Evolutionary conservation across 2,888 invertebrate species (phyloP).

Genomic region (Apodemia zela): DNA sequence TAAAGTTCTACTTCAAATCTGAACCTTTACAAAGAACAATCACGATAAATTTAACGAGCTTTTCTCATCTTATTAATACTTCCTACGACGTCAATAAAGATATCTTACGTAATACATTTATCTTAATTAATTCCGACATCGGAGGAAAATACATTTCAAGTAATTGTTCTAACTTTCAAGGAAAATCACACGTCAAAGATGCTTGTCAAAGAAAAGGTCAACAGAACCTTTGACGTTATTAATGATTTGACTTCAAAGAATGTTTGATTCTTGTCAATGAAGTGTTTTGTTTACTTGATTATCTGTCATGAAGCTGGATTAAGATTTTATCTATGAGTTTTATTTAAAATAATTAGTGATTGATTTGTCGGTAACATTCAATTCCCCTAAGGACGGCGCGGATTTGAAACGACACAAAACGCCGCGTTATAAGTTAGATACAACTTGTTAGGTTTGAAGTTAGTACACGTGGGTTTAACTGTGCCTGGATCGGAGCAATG

Average conservation of each 20-base stretch:
- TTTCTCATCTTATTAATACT: neutral
- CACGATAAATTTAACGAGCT: neutral
- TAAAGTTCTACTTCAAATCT: too few relatives aligned
- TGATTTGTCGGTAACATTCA: too few relatives aligned
- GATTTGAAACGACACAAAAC: too few relatives aligned
- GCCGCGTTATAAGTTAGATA: too few relatives aligned
- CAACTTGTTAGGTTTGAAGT: too few relatives aligned
- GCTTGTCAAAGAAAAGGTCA: constrained; percentile 1
- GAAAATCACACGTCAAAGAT: constrained; percentile 15
- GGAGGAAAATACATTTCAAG: constrained; percentile 6
- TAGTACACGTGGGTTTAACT: too few relatives aligned
- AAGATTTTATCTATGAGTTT: neutral
- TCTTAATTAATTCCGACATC: constrained; percentile 12
- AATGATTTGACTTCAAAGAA: neutral
- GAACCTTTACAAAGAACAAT: neutral
- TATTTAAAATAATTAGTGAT: neutral
- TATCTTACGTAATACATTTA: constrained; percentile 13
- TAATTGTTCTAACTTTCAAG: neutral
- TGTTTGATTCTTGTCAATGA: neutral
- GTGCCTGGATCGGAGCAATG: too few relatives aligned
- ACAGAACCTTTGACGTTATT: neutral
- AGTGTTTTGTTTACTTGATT: neutral
- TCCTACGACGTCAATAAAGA: neutral
- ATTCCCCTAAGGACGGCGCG: too few relatives aligned
- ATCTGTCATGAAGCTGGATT: neutral